Evolutionary conservation across 2,797 vertebrate genomes (phyloP), one percentile per base, ranked within the genome.

Genomic region (Pteronotus mesoamericanus): DNA sequence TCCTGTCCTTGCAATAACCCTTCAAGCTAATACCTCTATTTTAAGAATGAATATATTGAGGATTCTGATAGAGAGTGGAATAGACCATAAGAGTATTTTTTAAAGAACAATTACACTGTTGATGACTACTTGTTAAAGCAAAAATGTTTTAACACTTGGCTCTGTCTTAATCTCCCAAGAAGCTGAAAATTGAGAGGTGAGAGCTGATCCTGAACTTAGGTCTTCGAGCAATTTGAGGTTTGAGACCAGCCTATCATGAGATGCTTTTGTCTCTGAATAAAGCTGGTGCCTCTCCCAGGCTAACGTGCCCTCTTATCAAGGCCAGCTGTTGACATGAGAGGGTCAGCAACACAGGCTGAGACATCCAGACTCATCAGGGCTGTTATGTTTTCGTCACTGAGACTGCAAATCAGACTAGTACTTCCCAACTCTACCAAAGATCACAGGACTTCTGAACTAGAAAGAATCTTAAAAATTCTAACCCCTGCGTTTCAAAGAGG

Each of bases 51-150:
- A 59, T 29, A 86, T 79, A 83, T 3, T 78, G 44, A 82, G 53
- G 61, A 92, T 90, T 93, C 91, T 64, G 34, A 6, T 34, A 75
- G 46, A 82, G 51, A 90, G 51, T 37, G 55, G 59, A 78, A 55
- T 22, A 72, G 11, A 69, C 16, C 34, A 26, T 29, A 39, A n/a
- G 64, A 79, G 3, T 92, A 44, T 85, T 71, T 89, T 86, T 95
- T 59, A 66, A 83, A 86, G 61, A 74, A 32, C 88, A 37, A 77
- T 86, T 92, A 88, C 22, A 37, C 19, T 29, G 4, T 51, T 59
- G n/a, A 64, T 89, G 57, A 94, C 82, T 42, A 34, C 64, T 86
- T 61, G 26, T 90, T 95, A 78, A 88, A 64, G 42, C 53, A 84
- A 83, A 82, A 79, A 72, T 42, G 8, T 83, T 85, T 88, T 74